phyloP scores from a whole-genome alignment of 1,140 invertebrate genomes.

The Macrobrachium rosenbergii region DNA sequence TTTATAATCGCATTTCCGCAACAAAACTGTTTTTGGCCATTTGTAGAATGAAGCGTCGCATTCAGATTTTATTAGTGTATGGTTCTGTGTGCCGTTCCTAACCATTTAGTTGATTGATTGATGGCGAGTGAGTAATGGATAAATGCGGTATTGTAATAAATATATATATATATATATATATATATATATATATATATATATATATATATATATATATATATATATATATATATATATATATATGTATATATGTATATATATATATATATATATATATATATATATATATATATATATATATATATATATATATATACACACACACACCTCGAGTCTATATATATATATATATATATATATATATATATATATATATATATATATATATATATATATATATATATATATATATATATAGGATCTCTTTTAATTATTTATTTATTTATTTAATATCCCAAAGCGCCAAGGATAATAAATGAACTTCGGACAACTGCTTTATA shows the following conservation, averaged over 20 bases:
- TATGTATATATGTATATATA: constrained; percentile 1
- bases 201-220: not conserved
- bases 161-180: not conserved
- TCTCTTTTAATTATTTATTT: not conserved
- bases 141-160: not conserved
- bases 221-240: not conserved
- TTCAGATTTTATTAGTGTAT: too few relatives aligned
- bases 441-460: not conserved
- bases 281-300: constrained; percentile 15
- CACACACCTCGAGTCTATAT: not conserved
- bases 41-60: too few relatives aligned
- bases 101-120: too few relatives aligned
- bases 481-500: not conserved
- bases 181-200: not conserved
- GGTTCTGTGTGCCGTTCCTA: too few relatives aligned
- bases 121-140: too few relatives aligned
- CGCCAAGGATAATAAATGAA: too few relatives aligned
- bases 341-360: constrained; percentile 12
- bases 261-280: constrained; percentile 22
- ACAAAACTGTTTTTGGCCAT: too few relatives aligned
- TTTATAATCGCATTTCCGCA: too few relatives aligned
- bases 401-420: not conserved
- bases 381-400: not conserved
- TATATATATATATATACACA: constrained; percentile 6
- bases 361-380: not conserved